Evolutionary conservation across 2,797 vertebrate species (phyloP), one percentile per base, ranked within the genome.

Genomic region (Siniperca obscura): DNA sequence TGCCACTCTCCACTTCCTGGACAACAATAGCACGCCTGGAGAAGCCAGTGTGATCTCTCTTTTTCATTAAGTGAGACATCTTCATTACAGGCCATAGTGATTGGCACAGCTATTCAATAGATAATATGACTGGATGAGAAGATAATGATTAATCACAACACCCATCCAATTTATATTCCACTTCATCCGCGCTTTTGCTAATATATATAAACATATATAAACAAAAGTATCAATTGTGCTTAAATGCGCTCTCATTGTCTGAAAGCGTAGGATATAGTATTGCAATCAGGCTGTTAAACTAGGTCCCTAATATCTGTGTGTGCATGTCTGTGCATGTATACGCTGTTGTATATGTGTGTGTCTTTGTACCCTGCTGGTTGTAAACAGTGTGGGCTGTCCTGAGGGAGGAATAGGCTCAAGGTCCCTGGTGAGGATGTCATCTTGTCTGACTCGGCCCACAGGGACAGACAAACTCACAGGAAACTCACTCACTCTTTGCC

Each of bases 361-460:
- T 27, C 57, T 85, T 67, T 84, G 81, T 81, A 76, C 57, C 77
- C 80, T 78, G 82, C 87, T 86, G 85, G 86, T 90, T 76, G 87
- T 93, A 91, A 93, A 92, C 86, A 91, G 85, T 81, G 78, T 53
- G 75, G 86, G 86, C 81, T 81, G 88, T 92, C 92, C 90, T 84
- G 70, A 75, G 92, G 91, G 94, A 93, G 78, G 87, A 82, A 80
- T 81, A 74, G 78, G 87, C 90, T 91, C 86, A 87, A 79, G 76
- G 89, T 93, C 93, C 92, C 94, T 85, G 85, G 89, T 91, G 94
- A 93, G 92, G 87, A 89, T 93, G 90, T 94, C 91, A 93, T 94
- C 90, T 85, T 90, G 80, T 94, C 84, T 88, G 91, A 91, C 55
- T 86, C 72, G 81, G 88, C 88, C 93, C 91, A 90, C 78, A 79